Evolutionary conservation across 1,140 invertebrate species (phyloP).

Genomic region (Aphidius gifuensis): DNA sequence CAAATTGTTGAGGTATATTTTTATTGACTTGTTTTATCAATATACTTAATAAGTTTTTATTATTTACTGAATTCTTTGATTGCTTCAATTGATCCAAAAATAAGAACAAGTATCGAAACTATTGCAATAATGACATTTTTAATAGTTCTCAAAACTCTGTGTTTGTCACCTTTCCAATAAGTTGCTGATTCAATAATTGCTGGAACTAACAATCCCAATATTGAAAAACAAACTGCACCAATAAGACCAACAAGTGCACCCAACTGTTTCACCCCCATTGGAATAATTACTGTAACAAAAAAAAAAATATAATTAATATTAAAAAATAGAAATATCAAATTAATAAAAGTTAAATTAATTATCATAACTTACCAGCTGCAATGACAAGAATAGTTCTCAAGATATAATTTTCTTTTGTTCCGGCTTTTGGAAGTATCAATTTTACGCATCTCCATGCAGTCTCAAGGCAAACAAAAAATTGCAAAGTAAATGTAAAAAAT

Average conservation of each 20-base stretch:
- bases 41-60: too few relatives aligned
- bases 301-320: slow-evolving; percentile 2
- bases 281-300: slow-evolving; percentile 69
- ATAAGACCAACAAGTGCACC: slow-evolving; percentile 91
- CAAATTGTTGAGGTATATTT: not conserved
- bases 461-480: slow-evolving; percentile 91
- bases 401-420: slow-evolving; percentile 67
- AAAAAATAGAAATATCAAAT: not conserved
- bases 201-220: slow-evolving; percentile 88
- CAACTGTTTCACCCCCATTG: slow-evolving; percentile 83
- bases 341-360: too few relatives aligned
- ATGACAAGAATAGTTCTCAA: slow-evolving; percentile 66
- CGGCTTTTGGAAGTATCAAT: slow-evolving; percentile 57
- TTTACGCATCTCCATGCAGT: slow-evolving; percentile 75
- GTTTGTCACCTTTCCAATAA: slow-evolving; percentile 71
- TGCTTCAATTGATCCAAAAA: slow-evolving; percentile 75
- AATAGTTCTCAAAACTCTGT: slow-evolving; percentile 66
- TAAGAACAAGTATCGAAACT: slow-evolving; percentile 71
- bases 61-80: slow-evolving; percentile 61
- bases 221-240: slow-evolving; percentile 92
- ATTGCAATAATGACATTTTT: slow-evolving; percentile 74
- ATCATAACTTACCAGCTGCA: slow-evolving; percentile 56
- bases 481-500: slow-evolving; percentile 91
- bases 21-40: not conserved
- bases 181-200: slow-evolving; percentile 82